Conservation (phyloP, 2,888 invertebrate species). For the Dione vanillae region DNA sequence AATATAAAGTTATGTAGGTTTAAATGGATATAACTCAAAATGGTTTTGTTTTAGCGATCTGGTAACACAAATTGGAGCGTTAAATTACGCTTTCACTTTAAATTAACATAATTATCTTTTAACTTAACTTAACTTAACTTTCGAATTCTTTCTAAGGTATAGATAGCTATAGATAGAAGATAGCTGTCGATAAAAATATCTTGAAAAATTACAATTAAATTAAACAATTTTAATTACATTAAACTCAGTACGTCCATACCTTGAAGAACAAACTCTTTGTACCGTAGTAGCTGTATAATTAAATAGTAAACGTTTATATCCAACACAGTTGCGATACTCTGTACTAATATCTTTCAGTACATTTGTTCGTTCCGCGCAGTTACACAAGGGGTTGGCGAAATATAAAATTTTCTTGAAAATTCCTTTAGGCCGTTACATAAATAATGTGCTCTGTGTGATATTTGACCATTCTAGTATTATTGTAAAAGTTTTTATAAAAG, state of each 20-base stretch:
- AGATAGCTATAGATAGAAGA: no score
- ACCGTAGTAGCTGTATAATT: not conserved
- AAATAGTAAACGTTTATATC: conserved; percentile 25
- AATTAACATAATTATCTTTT: no score
- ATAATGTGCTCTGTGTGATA: not conserved
- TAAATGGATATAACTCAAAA: no score
- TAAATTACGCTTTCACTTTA: no score
- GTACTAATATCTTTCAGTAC: conserved; percentile 36
- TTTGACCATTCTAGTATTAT: not conserved
- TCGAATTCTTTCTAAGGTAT: no score
- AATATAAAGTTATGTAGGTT: no score
- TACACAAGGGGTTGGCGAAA: conserved; percentile 43
- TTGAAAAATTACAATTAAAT: no score
- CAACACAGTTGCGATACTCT: conserved; percentile 25
- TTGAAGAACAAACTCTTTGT: not conserved
- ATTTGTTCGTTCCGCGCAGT: conserved; percentile 64
- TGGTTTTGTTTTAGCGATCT: no score
- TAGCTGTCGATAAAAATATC: no score
- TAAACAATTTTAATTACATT: no score
- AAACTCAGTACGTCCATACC: not conserved
- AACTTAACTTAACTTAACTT: no score
- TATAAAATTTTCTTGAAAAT: conserved; percentile 26
- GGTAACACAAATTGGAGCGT: no score
- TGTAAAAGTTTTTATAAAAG: not conserved
- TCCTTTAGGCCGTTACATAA: conserved; percentile 2